A percentile compares a stretch with the other conserved stretches of the same genome.
phyloP scores from a whole-genome alignment of 2,113 vertebrate species.

The Triplophysa rosa region DNA sequence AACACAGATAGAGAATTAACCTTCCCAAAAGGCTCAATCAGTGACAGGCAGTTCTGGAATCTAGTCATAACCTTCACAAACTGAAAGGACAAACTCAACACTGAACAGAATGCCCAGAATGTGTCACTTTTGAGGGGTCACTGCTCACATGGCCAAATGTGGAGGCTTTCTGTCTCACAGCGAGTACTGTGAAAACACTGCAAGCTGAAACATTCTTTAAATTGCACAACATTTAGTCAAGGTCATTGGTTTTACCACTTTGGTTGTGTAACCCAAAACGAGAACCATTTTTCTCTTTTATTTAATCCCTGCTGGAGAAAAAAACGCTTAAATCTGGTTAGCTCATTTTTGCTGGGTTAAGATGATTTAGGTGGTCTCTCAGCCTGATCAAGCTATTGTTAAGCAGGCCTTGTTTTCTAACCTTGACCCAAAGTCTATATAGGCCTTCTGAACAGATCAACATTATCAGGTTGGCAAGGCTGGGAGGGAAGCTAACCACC shows the following conservation, averaged over 20 bases:
- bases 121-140: conserved; percentile 43
- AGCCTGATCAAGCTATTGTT: too few species aligned
- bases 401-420: too few species aligned
- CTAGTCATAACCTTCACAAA: conserved; percentile 42
- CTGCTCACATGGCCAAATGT: conserved; percentile 21
- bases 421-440: too few species aligned
- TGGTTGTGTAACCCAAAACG: not conserved
- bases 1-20: conserved; percentile 48
- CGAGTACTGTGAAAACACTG: conserved; percentile 21
- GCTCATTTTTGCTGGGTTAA: too few species aligned
- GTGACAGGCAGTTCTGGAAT: conserved; percentile 36
- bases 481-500: too few species aligned
- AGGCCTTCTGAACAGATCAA: too few species aligned
- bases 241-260: conserved; percentile 1
- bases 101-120: conserved; percentile 35
- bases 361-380: too few species aligned
- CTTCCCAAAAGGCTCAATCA: conserved; percentile 36
- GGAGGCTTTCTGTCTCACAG: conserved; percentile 1
- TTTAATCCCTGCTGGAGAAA: not conserved
- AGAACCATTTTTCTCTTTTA: not conserved
- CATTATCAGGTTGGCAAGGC: too few species aligned
- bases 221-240: conserved; percentile 4
- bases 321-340: too few species aligned
- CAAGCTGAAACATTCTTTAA: conserved; percentile 31
- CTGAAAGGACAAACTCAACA: conserved; percentile 27